These are phyloP conservation scores for Prolemur simus DNA, from an alignment of 2,113 vertebrate genomes.

Conservation along the genomic window DNA sequence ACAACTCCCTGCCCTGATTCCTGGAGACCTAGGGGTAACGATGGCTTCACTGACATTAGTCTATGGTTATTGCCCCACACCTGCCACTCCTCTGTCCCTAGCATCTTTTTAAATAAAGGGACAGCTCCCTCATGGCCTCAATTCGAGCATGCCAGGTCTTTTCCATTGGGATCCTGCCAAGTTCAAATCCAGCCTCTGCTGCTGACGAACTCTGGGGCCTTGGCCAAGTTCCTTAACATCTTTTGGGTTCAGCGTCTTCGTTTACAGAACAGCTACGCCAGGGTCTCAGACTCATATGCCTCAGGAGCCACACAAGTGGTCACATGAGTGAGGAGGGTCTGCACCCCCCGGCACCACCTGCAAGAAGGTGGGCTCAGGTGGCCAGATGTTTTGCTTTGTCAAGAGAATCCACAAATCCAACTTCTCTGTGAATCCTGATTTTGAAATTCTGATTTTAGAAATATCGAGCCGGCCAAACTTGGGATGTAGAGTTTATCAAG, in stretches of 20 bases:
- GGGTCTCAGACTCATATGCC: background rate
- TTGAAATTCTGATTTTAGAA: background rate
- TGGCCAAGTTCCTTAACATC: background rate
- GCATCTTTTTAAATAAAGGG: background rate
- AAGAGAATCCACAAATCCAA: background rate
- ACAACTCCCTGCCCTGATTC: background rate
- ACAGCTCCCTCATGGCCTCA: background rate
- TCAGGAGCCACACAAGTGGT: background rate
- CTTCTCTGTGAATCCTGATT: background rate
- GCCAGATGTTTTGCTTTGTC: background rate
- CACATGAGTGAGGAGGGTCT: fast-evolving
- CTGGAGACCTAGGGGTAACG: background rate
- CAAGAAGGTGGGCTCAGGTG: background rate
- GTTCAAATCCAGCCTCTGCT: background rate
- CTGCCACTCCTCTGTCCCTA: background rate
- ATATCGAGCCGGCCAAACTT: background rate
- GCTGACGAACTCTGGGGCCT: background rate
- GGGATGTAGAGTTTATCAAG: background rate
- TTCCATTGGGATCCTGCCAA: background rate
- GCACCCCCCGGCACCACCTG: fast-evolving
- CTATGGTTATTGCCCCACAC: background rate
- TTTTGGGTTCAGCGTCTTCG: background rate
- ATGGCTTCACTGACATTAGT: background rate
- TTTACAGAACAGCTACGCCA: background rate
- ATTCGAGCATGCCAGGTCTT: background rate